Conservation (phyloP, 1,140 invertebrate species). For the Eurosta solidaginis region DNA sequence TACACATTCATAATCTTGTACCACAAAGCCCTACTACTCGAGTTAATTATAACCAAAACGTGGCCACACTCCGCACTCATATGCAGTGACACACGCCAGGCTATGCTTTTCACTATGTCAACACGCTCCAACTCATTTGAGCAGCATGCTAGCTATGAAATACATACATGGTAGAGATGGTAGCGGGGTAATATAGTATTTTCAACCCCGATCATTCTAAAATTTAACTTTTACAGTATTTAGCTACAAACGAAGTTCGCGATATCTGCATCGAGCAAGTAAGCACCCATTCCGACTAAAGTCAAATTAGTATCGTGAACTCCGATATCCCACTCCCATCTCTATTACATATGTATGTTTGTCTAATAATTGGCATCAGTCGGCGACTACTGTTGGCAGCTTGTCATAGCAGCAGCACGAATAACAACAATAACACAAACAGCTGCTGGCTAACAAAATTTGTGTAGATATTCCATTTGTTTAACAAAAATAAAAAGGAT, state of each 20-base stretch:
- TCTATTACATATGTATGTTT: too few species aligned
- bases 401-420: not conserved
- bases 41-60: slow-evolving; percentile 28
- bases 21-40: not conserved
- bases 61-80: slow-evolving; percentile 1
- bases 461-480: not conserved
- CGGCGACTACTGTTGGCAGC: slow-evolving; percentile 8
- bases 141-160: not conserved
- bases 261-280: too few species aligned
- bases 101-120: not conserved
- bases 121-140: slow-evolving; percentile 6
- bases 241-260: too few species aligned
- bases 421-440: not conserved
- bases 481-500: not conserved
- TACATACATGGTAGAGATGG: too few species aligned
- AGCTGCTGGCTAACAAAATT: slow-evolving; percentile 8
- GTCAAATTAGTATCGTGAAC: too few species aligned
- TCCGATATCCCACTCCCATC: too few species aligned
- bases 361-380: slow-evolving; percentile 16
- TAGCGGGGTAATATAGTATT: too few species aligned
- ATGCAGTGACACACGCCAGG: not conserved
- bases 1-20: not conserved
- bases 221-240: too few species aligned
- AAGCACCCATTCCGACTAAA: too few species aligned
- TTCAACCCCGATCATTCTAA: too few species aligned